A percentile compares a stretch with the other conserved stretches of the same genome.
These are phyloP conservation scores for Octomys mimax DNA, from an alignment of 2,797 vertebrate species.

Conservation along the genomic window DNA sequence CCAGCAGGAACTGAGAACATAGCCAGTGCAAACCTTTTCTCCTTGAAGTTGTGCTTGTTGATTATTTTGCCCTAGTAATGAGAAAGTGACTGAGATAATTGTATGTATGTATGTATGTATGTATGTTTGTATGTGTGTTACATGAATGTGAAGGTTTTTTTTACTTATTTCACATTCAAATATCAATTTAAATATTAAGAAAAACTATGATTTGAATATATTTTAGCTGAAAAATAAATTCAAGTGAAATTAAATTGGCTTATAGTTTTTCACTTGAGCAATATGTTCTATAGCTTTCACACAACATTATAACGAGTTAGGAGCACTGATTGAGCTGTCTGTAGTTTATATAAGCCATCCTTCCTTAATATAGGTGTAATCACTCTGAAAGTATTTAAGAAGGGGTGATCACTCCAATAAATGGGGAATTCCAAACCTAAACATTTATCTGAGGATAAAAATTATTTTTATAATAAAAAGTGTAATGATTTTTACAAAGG, in stretches of 20 bases:
- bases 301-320: neutral
- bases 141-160: neutral
- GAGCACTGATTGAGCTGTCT: too few relatives aligned
- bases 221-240: neutral
- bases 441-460: neutral
- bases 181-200: neutral
- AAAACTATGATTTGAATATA: neutral
- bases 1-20: neutral
- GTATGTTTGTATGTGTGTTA: neutral
- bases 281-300: neutral
- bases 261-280: neutral
- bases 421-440: neutral
- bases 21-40: neutral
- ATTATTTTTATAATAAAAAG: neutral
- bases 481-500: neutral
- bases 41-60: neutral
- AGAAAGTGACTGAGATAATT: neutral
- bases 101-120: neutral
- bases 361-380: neutral
- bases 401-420: neutral
- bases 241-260: neutral
- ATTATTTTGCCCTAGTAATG: neutral
- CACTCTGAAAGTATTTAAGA: neutral
- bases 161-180: neutral
- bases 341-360: neutral